A percentile compares a stretch with the other conserved stretches of the same genome.
phyloP scores from a whole-genome alignment of 2,888 invertebrate species.

The Acronicta leporina region DNA sequence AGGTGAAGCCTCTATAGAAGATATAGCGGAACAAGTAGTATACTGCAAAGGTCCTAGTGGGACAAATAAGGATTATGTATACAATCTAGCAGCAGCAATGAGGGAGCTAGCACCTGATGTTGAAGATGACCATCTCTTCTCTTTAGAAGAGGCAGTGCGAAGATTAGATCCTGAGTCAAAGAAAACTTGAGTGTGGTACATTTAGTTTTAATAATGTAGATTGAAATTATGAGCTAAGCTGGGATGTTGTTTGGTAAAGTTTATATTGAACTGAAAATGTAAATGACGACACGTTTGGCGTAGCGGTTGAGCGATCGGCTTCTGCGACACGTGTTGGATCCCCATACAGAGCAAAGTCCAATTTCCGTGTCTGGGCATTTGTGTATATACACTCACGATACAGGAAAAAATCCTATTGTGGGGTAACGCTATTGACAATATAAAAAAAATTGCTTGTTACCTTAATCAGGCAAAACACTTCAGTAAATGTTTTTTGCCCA shows the following conservation, averaged over 20 bases:
- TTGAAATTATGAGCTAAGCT: constrained; percentile 19
- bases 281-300: too few relatives aligned
- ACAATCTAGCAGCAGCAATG: constrained; percentile 94
- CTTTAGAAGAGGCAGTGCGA: constrained; percentile 90
- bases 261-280: too few relatives aligned
- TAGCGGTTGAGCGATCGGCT: too few relatives aligned
- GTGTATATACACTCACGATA: too few relatives aligned
- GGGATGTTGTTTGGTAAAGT: not conserved
- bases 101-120: constrained; percentile 92
- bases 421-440: too few relatives aligned
- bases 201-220: constrained; percentile 30
- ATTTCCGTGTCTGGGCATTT: too few relatives aligned
- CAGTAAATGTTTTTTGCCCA: not conserved
- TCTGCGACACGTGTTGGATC: too few relatives aligned
- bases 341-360: too few relatives aligned
- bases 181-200: constrained; percentile 27
- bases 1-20: constrained; percentile 93
- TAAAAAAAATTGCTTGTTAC: too few relatives aligned
- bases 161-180: constrained; percentile 63
- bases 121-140: constrained; percentile 93
- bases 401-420: too few relatives aligned
- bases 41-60: constrained; percentile 95
- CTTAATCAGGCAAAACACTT: too few relatives aligned
- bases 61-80: constrained; percentile 96
- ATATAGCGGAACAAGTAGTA: constrained; percentile 94